Conservation (phyloP, 2,888 invertebrate genomes). For the Nomada hirtipes region DNA sequence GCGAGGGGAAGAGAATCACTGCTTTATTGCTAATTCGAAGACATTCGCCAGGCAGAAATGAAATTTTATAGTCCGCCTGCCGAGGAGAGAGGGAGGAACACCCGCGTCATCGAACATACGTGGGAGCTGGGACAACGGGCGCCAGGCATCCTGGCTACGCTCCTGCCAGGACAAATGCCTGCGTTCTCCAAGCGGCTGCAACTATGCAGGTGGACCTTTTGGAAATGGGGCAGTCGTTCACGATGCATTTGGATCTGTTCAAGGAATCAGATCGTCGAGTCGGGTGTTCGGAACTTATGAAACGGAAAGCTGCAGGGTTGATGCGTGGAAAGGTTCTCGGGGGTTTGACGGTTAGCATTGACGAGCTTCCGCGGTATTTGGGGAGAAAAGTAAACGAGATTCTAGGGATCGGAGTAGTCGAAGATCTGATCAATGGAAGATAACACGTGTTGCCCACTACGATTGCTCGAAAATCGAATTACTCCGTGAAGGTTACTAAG, state of each 20-base stretch:
- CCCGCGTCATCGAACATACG: constrained; percentile 63
- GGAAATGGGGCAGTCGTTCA: neutral
- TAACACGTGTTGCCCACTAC: no score
- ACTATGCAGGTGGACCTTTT: constrained; percentile 17
- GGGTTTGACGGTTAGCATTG: no score
- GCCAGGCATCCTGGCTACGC: constrained; percentile 41
- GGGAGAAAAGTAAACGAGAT: no score
- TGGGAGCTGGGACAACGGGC: constrained; percentile 60
- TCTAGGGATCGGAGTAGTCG: no score
- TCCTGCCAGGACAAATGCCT: constrained; percentile 64
- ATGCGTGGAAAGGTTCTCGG: no score
- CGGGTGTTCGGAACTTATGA: no score
- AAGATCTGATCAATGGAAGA: no score
- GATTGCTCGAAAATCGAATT: neutral
- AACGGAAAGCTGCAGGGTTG: no score
- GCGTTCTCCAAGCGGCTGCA: constrained; percentile 7
- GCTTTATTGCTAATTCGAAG: constrained; percentile 83
- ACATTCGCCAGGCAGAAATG: constrained; percentile 80
- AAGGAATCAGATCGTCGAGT: no score
- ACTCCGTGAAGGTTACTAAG: constrained; percentile 39
- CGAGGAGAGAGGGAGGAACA: constrained; percentile 70
- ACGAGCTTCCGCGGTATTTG: no score
- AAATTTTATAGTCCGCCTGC: constrained; percentile 81
- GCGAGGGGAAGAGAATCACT: constrained; percentile 75
- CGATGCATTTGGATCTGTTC: neutral